phyloP scores from a whole-genome alignment of 1,140 invertebrate species.

The Dermatophagoides farinae region DNA sequence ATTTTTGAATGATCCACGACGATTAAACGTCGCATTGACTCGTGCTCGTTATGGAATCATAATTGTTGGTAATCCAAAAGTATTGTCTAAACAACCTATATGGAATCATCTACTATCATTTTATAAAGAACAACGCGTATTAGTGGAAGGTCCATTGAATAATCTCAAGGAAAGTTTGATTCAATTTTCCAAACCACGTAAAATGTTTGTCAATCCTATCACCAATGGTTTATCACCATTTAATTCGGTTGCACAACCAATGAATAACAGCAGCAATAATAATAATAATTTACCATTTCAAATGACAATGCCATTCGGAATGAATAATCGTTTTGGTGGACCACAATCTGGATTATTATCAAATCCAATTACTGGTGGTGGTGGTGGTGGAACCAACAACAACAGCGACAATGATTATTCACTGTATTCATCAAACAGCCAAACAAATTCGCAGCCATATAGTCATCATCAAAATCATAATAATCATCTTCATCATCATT shows the following conservation, averaged over 20 bases:
- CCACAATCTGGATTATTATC: too few species aligned
- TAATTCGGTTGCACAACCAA: constrained; percentile 89
- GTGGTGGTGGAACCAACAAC: constrained; percentile 1
- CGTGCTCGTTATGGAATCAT: constrained; percentile 94
- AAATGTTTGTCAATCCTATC: constrained; percentile 43
- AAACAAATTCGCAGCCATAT: not conserved
- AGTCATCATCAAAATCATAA: not conserved
- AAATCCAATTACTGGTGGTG: too few species aligned
- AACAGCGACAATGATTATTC: constrained; percentile 24
- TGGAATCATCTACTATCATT: constrained; percentile 96
- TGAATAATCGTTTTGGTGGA: too few species aligned
- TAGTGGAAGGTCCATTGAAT: constrained; percentile 92
- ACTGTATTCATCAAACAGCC: not conserved
- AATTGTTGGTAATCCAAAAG: constrained; percentile 96
- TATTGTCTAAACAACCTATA: constrained; percentile 86
- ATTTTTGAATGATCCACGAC: constrained; percentile 88
- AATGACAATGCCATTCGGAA: too few species aligned
- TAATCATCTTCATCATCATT: constrained; percentile 18
- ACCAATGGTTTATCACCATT: constrained; percentile 29
- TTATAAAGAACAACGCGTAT: constrained; percentile 90
- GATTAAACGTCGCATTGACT: constrained; percentile 92
- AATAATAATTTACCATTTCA: constrained; percentile 26
- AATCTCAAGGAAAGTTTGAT: constrained; percentile 92
- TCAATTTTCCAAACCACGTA: constrained; percentile 86
- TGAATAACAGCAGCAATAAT: constrained; percentile 29